Evolutionary conservation across 2,888 invertebrate genomes (phyloP).

Genomic region (Loripinus fragilis): DNA sequence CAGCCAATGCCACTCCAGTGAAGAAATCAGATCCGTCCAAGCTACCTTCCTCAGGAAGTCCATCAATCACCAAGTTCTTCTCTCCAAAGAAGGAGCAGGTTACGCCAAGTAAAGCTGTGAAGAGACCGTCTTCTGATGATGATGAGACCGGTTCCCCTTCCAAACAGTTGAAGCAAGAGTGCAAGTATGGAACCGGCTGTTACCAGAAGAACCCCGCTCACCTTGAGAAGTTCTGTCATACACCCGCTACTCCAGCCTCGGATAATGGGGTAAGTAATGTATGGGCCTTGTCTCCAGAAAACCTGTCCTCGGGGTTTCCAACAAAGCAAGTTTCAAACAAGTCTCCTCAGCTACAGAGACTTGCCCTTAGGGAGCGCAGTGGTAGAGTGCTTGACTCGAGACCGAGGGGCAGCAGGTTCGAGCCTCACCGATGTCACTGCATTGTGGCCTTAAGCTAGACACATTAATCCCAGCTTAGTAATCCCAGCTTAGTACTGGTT

Average conservation of each 20-base stretch:
- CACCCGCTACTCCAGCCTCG: constrained; percentile 51
- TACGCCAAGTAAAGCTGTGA: constrained; percentile 34
- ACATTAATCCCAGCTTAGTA: too few relatives aligned
- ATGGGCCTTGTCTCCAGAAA: too few relatives aligned
- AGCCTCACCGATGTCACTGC: too few relatives aligned
- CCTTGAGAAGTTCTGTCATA: constrained; percentile 76
- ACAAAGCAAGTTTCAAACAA: too few relatives aligned
- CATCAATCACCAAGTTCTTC: constrained; percentile 42
- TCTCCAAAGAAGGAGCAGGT: constrained; percentile 53
- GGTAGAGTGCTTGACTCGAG: too few relatives aligned
- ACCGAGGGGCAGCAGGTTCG: too few relatives aligned
- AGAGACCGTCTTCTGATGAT: constrained; percentile 42
- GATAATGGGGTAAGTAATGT: constrained; percentile 54
- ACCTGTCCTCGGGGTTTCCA: too few relatives aligned
- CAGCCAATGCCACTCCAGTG: constrained; percentile 29
- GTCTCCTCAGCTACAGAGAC: too few relatives aligned
- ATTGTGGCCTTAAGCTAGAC: too few relatives aligned
- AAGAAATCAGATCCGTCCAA: constrained; percentile 27
- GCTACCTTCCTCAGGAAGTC: constrained; percentile 19
- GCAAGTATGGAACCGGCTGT: constrained; percentile 81
- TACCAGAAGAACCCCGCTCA: constrained; percentile 82
- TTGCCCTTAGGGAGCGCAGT: too few relatives aligned
- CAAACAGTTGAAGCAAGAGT: constrained; percentile 67
- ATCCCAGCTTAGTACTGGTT: too few relatives aligned
- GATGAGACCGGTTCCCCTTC: constrained; percentile 19